phyloP scores from a whole-genome alignment of 2,888 invertebrate species.

The Prostheceraeus crozeri region DNA sequence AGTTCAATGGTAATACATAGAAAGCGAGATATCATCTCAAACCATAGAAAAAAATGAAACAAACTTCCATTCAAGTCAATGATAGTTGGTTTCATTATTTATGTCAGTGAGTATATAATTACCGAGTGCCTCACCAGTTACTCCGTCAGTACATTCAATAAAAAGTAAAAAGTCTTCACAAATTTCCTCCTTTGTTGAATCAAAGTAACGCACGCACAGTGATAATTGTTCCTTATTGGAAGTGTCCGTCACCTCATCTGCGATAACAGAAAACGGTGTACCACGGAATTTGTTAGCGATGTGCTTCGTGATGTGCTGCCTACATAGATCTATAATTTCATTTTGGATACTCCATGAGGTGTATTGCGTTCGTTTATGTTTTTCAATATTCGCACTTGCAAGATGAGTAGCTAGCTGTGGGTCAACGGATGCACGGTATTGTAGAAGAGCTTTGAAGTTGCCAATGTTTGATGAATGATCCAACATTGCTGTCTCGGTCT shows the following conservation, averaged over 20 bases:
- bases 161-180: conserved; percentile 7
- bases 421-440: background rate
- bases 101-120: background rate
- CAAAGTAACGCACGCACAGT: conserved; percentile 9
- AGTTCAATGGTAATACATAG: no score
- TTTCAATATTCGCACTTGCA: conserved; percentile 1
- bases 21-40: no score
- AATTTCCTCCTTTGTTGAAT: conserved; percentile 2
- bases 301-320: conserved; percentile 2
- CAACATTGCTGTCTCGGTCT: no score
- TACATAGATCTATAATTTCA: conserved; percentile 2
- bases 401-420: background rate
- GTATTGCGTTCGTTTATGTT: background rate
- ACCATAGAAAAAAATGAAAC: no score
- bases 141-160: conserved; percentile 13
- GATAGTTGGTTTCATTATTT: no score
- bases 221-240: conserved; percentile 10
- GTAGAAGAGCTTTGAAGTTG: background rate
- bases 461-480: background rate
- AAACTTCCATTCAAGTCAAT: no score
- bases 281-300: background rate
- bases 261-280: conserved; percentile 1
- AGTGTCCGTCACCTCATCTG: background rate
- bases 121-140: conserved; percentile 7
- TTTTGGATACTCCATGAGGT: conserved; percentile 5